Evolutionary conservation across 2,797 vertebrate genomes (phyloP).

Genomic region (Coregonus ussuriensis): DNA sequence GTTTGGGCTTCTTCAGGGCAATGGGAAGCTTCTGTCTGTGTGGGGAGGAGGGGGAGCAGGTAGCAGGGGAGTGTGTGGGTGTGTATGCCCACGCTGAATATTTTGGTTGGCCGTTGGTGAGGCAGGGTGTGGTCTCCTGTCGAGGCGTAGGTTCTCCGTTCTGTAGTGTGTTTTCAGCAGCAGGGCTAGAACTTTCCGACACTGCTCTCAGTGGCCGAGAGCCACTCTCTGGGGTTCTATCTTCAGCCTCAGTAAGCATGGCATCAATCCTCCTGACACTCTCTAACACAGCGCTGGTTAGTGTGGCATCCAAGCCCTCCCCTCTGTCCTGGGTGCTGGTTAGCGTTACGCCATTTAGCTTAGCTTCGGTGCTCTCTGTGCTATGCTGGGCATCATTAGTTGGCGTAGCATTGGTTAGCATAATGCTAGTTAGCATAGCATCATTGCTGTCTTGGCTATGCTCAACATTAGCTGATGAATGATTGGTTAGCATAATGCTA

Average conservation of each 20-base stretch:
- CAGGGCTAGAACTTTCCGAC: not conserved
- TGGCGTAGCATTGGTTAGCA: not conserved
- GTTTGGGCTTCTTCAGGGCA: conserved; percentile 83
- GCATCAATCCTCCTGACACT: not conserved
- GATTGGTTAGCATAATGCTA: not conserved
- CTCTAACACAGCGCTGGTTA: not conserved
- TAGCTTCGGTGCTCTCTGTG: too few species aligned
- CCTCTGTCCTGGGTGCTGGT: not conserved
- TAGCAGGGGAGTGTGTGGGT: conserved; percentile 7
- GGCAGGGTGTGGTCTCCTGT: not conserved
- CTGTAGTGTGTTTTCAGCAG: conserved; percentile 17
- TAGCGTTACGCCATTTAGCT: too few species aligned
- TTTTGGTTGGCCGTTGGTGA: conserved; percentile 18
- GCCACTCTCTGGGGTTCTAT: conserved; percentile 25
- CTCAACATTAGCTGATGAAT: not conserved
- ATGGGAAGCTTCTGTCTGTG: conserved; percentile 78
- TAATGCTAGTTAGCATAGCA: not conserved
- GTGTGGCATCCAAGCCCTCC: not conserved
- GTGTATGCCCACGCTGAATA: conserved; percentile 12
- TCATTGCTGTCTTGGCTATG: not conserved
- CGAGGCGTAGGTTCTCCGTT: not conserved
- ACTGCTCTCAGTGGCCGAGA: conserved; percentile 29
- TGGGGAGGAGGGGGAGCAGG: conserved; percentile 43
- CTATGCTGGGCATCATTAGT: too few species aligned
- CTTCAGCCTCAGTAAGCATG: conserved; percentile 10